A percentile compares a stretch with the other conserved stretches of the same genome.
Conservation (phyloP, 2,113 vertebrate species). For the Plecturocebus donacophilus region DNA sequence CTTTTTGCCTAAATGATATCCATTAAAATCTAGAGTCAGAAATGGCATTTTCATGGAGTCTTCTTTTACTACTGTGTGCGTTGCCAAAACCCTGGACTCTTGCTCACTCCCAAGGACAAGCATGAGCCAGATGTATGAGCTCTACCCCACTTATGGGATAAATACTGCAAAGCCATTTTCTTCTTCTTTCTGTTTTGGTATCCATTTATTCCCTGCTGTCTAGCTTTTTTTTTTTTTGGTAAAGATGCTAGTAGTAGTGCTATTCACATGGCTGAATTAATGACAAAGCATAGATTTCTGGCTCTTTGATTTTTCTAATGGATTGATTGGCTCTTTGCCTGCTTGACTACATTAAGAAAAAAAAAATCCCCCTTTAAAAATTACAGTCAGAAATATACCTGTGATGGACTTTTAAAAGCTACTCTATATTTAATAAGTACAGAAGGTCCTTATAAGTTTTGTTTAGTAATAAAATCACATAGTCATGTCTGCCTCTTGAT, state of each 20-base stretch:
- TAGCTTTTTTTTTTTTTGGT: not conserved
- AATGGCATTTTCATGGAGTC: not conserved
- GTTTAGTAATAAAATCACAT: conserved; percentile 50
- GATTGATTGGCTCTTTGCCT: conserved; percentile 77
- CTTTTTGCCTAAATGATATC: not conserved
- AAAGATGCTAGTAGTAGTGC: conserved; percentile 10
- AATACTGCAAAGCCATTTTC: not conserved
- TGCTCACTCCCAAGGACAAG: not conserved
- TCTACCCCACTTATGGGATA: not conserved
- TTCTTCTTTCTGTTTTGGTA: not conserved
- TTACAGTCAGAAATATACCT: conserved; percentile 71
- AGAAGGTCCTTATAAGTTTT: conserved; percentile 40
- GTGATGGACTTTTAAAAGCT: conserved; percentile 77
- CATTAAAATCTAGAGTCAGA: not conserved
- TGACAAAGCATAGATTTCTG: conserved; percentile 72
- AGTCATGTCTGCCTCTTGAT: not conserved
- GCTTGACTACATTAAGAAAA: conserved; percentile 67
- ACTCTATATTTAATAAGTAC: conserved; percentile 74
- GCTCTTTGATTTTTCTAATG: conserved; percentile 78
- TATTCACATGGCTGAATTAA: conserved; percentile 63
- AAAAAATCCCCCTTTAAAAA: conserved; percentile 57
- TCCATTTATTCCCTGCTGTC: conserved; percentile 34
- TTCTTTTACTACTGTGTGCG: not conserved
- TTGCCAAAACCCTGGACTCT: not conserved
- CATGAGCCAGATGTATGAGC: not conserved